Percentiles rank a stretch among this genome's conserved stretches.
phyloP scores from a whole-genome alignment of 2,797 vertebrate species.

The Chloroceryle inda region DNA sequence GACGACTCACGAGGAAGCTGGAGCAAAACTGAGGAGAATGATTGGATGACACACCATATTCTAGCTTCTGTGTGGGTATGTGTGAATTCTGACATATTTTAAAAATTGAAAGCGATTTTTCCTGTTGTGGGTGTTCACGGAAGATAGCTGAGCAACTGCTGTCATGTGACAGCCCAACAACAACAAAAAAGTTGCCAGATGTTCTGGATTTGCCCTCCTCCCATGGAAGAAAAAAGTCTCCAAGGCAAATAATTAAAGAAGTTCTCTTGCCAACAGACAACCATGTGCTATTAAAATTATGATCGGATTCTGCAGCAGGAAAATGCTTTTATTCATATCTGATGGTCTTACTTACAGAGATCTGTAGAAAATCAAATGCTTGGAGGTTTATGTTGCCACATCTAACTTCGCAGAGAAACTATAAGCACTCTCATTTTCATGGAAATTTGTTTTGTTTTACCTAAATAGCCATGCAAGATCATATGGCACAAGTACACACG shows the following conservation, averaged over 20 bases:
- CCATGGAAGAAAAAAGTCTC: background rate
- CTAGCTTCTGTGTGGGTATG: constrained; percentile 23
- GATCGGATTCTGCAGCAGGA: background rate
- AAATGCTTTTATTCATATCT: background rate
- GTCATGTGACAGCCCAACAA: constrained; percentile 16
- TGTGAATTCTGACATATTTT: constrained; percentile 38
- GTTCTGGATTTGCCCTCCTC: background rate
- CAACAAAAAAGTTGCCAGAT: background rate
- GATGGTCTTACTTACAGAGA: background rate
- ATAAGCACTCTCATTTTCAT: background rate
- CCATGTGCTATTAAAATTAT: background rate
- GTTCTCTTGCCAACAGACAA: background rate
- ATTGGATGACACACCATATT: constrained; percentile 23
- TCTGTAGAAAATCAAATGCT: background rate
- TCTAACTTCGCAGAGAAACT: background rate
- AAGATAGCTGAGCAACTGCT: constrained; percentile 51
- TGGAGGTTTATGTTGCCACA: background rate
- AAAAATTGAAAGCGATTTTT: constrained; percentile 27
- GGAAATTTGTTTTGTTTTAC: background rate
- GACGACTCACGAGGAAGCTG: background rate
- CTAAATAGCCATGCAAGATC: background rate
- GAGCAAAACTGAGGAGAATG: constrained; percentile 16
- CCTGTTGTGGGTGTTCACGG: constrained; percentile 37
- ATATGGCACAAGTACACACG: background rate
- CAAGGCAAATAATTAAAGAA: background rate